Percentiles rank a stretch among this genome's conserved stretches.
Conservation (phyloP, 1,140 invertebrate genomes). For the Nymphalis io region DNA sequence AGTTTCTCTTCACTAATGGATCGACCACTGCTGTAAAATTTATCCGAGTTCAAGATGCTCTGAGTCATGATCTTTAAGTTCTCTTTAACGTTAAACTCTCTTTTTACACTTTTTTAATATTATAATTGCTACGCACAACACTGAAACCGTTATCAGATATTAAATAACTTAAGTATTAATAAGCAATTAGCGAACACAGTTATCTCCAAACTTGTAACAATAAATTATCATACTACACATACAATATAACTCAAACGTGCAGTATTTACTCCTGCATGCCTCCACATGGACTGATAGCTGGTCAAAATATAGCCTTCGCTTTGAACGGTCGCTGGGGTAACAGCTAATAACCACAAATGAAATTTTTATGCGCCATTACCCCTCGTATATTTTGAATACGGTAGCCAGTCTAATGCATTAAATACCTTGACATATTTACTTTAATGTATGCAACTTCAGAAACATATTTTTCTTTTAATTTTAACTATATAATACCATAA, state of each 20-base stretch:
- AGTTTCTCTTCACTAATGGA: conserved; percentile 73
- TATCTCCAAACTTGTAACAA: not conserved
- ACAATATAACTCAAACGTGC: conserved; percentile 24
- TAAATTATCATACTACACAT: conserved; percentile 6
- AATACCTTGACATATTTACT: not conserved
- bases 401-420: not conserved
- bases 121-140: too few relatives aligned
- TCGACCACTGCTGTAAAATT: conserved; percentile 56
- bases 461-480: too few relatives aligned
- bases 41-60: conserved; percentile 61
- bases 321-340: conserved; percentile 66
- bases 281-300: conserved; percentile 64
- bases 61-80: conserved; percentile 59
- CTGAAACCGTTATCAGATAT: too few relatives aligned
- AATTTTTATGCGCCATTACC: conserved; percentile 57
- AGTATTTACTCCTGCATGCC: conserved; percentile 41
- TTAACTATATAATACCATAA: too few relatives aligned
- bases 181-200: too few relatives aligned
- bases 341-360: conserved; percentile 75
- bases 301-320: conserved; percentile 69
- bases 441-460: too few relatives aligned
- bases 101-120: not conserved
- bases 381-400: conserved; percentile 17
- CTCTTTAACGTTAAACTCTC: not conserved
- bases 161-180: too few relatives aligned